phyloP scores from a whole-genome alignment of 2,797 vertebrate genomes.

The Microchirus variegatus region DNA sequence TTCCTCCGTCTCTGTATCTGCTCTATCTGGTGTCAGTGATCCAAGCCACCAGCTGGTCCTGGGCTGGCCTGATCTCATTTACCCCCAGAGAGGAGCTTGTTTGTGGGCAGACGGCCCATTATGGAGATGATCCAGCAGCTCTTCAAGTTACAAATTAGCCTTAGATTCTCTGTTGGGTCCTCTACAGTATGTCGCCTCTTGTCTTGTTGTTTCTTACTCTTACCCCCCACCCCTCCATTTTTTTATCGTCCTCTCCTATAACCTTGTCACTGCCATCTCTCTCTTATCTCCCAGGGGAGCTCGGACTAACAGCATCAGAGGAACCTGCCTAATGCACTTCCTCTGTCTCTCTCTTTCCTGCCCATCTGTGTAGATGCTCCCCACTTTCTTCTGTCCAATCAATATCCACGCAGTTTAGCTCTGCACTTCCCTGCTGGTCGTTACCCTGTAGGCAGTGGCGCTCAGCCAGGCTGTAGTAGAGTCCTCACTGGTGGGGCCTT shows the following conservation, averaged over 20 bases:
- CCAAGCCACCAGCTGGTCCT: constrained; percentile 80
- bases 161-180: constrained; percentile 40
- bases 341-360: constrained; percentile 40
- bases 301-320: constrained; percentile 68
- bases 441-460: constrained; percentile 52
- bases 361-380: constrained; percentile 61
- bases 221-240: neutral
- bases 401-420: constrained; percentile 61
- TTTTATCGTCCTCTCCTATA: constrained; percentile 27
- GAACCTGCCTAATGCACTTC: constrained; percentile 73
- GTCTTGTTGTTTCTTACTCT: constrained; percentile 1
- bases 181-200: constrained; percentile 11
- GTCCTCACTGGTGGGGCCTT: constrained; percentile 27
- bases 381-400: constrained; percentile 68
- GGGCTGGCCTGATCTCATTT: constrained; percentile 77
- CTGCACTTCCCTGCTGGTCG: constrained; percentile 45
- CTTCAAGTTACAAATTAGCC: constrained; percentile 79
- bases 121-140: constrained; percentile 70
- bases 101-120: constrained; percentile 70
- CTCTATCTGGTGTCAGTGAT: constrained; percentile 72
- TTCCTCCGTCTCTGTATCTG: constrained; percentile 39
- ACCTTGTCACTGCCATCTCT: constrained; percentile 45
- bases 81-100: constrained; percentile 68
- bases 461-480: constrained; percentile 36
- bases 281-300: constrained; percentile 60